A percentile compares a stretch with the other conserved stretches of the same genome.
phyloP scores from a whole-genome alignment of 2,888 invertebrate species.

The Synergus umbraculus region DNA sequence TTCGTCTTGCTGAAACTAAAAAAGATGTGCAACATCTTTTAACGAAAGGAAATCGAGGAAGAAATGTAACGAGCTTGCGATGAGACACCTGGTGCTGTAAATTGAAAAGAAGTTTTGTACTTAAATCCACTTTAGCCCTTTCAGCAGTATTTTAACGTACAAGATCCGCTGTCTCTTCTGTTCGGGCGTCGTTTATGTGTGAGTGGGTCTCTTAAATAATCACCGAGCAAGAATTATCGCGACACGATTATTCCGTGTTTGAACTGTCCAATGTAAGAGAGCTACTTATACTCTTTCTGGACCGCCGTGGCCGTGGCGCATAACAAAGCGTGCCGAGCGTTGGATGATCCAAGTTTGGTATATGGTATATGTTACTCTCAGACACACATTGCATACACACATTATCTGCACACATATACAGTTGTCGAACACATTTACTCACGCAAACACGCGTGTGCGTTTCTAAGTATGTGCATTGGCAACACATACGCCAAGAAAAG shows the following conservation, averaged over 20 bases:
- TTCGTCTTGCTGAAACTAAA: background rate
- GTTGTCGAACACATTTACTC: slow-evolving; percentile 14
- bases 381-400: background rate
- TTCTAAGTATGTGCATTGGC: slow-evolving; percentile 30
- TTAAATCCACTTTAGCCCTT: slow-evolving; percentile 1
- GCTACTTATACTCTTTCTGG: slow-evolving; percentile 53
- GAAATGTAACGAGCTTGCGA: slow-evolving; percentile 19
- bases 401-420: background rate
- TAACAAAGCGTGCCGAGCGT: slow-evolving; percentile 60
- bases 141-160: slow-evolving; percentile 15
- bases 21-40: slow-evolving; percentile 22
- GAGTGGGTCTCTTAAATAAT: slow-evolving; percentile 30
- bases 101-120: slow-evolving; percentile 28
- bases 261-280: slow-evolving; percentile 57
- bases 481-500: slow-evolving; percentile 42
- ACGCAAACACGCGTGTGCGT: background rate
- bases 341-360: slow-evolving; percentile 57
- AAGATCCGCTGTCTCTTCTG: slow-evolving; percentile 13
- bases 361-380: slow-evolving; percentile 57
- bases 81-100: slow-evolving; percentile 22
- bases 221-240: slow-evolving; percentile 61
- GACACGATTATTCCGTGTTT: slow-evolving; percentile 60
- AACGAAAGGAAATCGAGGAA: background rate
- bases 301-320: slow-evolving; percentile 62
- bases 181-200: slow-evolving; percentile 2